Percentiles rank a stretch among this genome's conserved stretches.
Evolutionary conservation across 2,888 invertebrate species (phyloP).

Genomic region (Cylloceria caligata): DNA sequence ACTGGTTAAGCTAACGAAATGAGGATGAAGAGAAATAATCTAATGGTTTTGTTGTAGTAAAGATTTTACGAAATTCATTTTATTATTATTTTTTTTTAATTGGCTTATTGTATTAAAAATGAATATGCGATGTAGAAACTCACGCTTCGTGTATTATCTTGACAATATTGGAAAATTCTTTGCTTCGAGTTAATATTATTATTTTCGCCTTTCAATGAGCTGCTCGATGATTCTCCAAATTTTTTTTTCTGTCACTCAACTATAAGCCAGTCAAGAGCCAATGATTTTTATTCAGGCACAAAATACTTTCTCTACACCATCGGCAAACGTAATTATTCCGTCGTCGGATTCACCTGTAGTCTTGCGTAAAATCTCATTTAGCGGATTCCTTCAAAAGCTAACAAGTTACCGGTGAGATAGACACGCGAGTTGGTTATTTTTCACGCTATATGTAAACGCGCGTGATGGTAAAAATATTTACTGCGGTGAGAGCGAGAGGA

Average conservation of each 20-base stretch:
- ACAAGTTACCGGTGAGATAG: conserved; percentile 36
- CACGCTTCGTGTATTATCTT: background rate
- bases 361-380: conserved; percentile 54
- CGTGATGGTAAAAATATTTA: conserved; percentile 10
- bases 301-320: conserved; percentile 26
- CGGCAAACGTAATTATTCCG: conserved; percentile 36
- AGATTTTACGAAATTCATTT: background rate
- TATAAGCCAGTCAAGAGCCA: background rate
- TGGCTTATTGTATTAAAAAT: background rate
- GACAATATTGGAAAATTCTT: background rate
- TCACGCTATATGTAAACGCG: conserved; percentile 10
- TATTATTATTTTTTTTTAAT: background rate
- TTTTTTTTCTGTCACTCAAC: conserved; percentile 27
- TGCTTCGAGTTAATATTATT: background rate
- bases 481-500: conserved; percentile 37
- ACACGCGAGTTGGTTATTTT: conserved; percentile 46
- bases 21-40: background rate
- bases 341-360: conserved; percentile 20
- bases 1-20: background rate
- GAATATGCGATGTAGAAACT: too few species aligned
- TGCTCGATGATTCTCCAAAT: conserved; percentile 4
- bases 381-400: conserved; percentile 39
- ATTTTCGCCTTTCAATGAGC: background rate
- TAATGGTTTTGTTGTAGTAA: background rate
- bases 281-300: conserved; percentile 25